Evolutionary conservation across 2,113 vertebrate species (phyloP).

Genomic region (Cardinalis cardinalis): DNA sequence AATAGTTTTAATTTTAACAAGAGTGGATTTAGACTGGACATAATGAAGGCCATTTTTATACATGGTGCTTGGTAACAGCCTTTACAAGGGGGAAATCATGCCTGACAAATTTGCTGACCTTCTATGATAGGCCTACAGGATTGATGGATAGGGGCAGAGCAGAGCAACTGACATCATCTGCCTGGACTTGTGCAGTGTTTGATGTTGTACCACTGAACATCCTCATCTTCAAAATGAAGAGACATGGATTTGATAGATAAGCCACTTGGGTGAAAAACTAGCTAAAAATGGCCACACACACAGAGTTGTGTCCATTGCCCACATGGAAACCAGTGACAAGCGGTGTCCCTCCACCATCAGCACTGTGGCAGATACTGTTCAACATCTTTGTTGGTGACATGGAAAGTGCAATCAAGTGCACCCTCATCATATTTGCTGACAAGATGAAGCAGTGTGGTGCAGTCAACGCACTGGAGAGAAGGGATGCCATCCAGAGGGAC

Average conservation of each 20-base stretch:
- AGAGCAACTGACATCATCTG: neutral
- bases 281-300: neutral
- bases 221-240: neutral
- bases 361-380: neutral
- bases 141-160: neutral
- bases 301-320: neutral
- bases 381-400: neutral
- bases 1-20: neutral
- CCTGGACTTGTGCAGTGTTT: neutral
- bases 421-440: neutral
- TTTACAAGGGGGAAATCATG: neutral
- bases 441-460: neutral
- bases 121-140: neutral
- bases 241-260: neutral
- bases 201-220: neutral
- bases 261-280: neutral
- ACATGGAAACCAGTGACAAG: neutral
- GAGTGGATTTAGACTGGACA: neutral
- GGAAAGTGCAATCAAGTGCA: neutral
- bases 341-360: rapidly evolving
- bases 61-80: neutral
- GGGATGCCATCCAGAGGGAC: neutral
- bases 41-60: neutral
- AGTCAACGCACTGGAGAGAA: neutral
- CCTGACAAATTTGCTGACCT: neutral